A percentile compares a stretch with the other conserved stretches of the same genome.
These are phyloP conservation scores for Daboia siamensis DNA, from an alignment of 2,113 vertebrate genomes.

Conservation along the genomic window DNA sequence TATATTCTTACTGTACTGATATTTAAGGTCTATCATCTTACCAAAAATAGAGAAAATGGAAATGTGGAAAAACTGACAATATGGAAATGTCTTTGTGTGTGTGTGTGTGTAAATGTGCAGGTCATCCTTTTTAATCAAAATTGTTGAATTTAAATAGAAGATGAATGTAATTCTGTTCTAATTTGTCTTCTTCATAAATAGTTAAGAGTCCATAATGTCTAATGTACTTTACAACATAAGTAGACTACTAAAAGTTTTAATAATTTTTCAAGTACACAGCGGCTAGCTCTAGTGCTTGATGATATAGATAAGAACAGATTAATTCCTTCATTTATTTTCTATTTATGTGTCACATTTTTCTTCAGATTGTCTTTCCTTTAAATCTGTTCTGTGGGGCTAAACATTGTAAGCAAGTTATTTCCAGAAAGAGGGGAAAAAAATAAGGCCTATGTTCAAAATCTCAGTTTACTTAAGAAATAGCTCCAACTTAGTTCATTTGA, in stretches of 20 bases:
- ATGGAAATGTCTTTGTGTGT: background rate
- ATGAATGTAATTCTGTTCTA: background rate
- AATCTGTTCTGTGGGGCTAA: background rate
- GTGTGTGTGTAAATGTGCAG: background rate
- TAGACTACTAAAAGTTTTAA: background rate
- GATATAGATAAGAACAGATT: background rate
- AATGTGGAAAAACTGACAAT: background rate
- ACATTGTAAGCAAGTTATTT: background rate
- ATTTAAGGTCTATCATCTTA: background rate
- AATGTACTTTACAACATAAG: background rate
- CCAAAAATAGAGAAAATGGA: background rate
- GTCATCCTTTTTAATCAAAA: background rate
- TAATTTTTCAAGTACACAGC: background rate
- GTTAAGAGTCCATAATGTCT: background rate
- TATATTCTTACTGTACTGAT: background rate
- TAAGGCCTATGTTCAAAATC: background rate
- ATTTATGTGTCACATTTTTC: background rate
- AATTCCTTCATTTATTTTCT: background rate
- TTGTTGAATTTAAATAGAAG: background rate
- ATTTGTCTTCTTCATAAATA: background rate
- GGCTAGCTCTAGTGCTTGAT: background rate
- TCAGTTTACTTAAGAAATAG: background rate
- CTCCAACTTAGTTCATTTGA: background rate
- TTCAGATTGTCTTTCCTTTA: background rate
- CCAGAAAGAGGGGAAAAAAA: background rate